Evolutionary conservation across 2,113 vertebrate species (phyloP).

Genomic region (Syngnathoides biaculeatus): DNA sequence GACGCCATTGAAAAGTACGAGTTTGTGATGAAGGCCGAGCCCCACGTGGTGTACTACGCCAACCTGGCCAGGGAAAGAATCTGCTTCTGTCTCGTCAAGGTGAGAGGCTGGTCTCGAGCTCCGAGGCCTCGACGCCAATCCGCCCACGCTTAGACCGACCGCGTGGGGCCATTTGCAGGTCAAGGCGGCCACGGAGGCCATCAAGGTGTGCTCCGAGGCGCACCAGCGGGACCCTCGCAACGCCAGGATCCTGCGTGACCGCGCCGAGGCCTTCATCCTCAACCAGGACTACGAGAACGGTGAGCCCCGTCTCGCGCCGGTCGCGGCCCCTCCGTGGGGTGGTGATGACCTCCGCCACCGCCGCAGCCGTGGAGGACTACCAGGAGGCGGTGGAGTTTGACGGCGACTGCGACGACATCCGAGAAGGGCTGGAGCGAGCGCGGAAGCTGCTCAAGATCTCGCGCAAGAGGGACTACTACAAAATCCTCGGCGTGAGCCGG

Average conservation of each 20-base stretch:
- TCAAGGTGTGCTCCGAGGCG: conserved; percentile 77
- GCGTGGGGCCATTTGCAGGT: conserved; percentile 42
- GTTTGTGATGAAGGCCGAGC: conserved; percentile 74
- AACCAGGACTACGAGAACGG: conserved; percentile 82
- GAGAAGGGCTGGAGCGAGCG: conserved; percentile 77
- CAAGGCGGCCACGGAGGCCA: conserved; percentile 60
- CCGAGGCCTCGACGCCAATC: too few relatives aligned
- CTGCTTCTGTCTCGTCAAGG: conserved; percentile 80
- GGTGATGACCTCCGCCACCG: too few relatives aligned
- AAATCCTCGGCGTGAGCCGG: conserved; percentile 74
- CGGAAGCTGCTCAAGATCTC: conserved; percentile 81
- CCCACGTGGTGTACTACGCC: conserved; percentile 66
- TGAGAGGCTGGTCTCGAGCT: conserved; percentile 25
- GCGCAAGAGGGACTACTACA: conserved; percentile 81
- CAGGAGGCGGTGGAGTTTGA: conserved; percentile 79
- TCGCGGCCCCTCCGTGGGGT: too few relatives aligned
- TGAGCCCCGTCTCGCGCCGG: conserved; percentile 18
- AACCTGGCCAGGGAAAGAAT: conserved; percentile 76
- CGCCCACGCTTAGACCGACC: too few relatives aligned
- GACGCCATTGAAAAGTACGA: conserved; percentile 78
- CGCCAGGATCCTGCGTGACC: conserved; percentile 72
- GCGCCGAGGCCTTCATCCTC: conserved; percentile 79
- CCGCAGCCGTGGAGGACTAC: conserved; percentile 79
- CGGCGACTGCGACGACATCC: conserved; percentile 69
- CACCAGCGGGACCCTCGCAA: conserved; percentile 79